A percentile compares a stretch with the other conserved stretches of the same genome.
Evolutionary conservation across 2,797 vertebrate species (phyloP).

Genomic region (Cheirogaleus major): DNA sequence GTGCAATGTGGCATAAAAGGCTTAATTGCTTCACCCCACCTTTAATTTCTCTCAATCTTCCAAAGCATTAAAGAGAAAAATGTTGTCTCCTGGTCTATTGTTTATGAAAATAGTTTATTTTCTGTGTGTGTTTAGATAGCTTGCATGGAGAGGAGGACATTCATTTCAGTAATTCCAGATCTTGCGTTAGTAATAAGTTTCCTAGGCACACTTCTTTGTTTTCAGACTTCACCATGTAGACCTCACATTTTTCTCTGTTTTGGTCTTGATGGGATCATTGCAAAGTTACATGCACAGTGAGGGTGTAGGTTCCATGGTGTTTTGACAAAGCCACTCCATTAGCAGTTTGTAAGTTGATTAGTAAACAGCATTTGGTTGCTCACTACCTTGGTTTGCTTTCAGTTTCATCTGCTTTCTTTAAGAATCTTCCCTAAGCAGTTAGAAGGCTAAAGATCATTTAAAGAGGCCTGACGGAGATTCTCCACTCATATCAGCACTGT

Average conservation of each 20-base stretch:
- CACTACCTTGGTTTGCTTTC: background rate
- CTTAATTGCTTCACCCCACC: background rate
- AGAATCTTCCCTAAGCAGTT: background rate
- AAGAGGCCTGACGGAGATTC: background rate
- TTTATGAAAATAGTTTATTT: background rate
- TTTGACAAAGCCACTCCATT: background rate
- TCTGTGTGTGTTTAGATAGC: background rate
- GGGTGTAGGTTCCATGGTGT: background rate
- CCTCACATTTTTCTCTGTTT: background rate
- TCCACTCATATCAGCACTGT: background rate
- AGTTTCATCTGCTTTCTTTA: background rate
- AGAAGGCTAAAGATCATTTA: background rate
- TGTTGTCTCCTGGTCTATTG: background rate
- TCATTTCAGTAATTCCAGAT: background rate
- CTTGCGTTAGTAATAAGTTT: background rate
- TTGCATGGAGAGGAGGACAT: background rate
- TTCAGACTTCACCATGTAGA: background rate
- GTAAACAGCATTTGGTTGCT: background rate
- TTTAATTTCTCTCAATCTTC: constrained; percentile 42
- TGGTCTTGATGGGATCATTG: background rate
- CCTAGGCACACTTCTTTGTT: background rate
- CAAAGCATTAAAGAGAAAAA: background rate
- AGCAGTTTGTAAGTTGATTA: background rate
- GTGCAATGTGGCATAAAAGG: background rate
- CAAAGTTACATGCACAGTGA: background rate